Evolutionary conservation across 2,888 invertebrate genomes (phyloP), one percentile per base, ranked within the genome.

Genomic region (Elmis aenea): DNA sequence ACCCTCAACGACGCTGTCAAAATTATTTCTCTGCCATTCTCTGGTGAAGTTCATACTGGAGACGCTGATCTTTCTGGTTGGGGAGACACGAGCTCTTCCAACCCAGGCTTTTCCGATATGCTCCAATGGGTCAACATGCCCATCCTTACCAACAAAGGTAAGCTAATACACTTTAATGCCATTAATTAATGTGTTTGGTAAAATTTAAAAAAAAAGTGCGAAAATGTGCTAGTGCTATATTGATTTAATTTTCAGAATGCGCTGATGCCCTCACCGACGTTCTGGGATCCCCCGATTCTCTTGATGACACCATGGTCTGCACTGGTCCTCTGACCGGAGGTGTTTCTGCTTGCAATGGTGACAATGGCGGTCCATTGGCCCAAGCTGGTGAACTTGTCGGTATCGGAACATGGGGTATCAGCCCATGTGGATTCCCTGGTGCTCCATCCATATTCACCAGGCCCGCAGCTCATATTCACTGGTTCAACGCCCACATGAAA

Each of bases 291-390:
- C 21, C 31, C 1, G 71, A 72, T 44, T 71, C 73, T 10, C 51
- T 74, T 1, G 62, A 66, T 32, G 61, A 62, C 1, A 66, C 70
- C 11, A 72, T 77, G 43, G 61, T 77, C 18, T 77, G 77, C 51
- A 74, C 75, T 1, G 76, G 75, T 1, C 74, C 74, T 2, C 25
- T 52, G 8, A 38, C 33, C 11, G 73, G 73, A 2, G 72, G 72
- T 0, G 51, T 69, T 8, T 69, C 73, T n/a, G 74, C 73, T 6
- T 76, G 76, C 50, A 67, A 57, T 26, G 76, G 76, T 8, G 77
- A 77, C 46, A 75, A 75, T 3, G 76, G 75, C 2, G 74, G 75
- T 8, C 49, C 76, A 3, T 62, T 72, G 11, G 62, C 46, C 61
- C 45, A 61, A 8, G 28, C 42, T 10, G 36, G 30, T 5, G 32